A percentile compares a stretch with the other conserved stretches of the same genome.
phyloP scores from a whole-genome alignment of 2,888 invertebrate genomes.

The Crioceris asparagi region DNA sequence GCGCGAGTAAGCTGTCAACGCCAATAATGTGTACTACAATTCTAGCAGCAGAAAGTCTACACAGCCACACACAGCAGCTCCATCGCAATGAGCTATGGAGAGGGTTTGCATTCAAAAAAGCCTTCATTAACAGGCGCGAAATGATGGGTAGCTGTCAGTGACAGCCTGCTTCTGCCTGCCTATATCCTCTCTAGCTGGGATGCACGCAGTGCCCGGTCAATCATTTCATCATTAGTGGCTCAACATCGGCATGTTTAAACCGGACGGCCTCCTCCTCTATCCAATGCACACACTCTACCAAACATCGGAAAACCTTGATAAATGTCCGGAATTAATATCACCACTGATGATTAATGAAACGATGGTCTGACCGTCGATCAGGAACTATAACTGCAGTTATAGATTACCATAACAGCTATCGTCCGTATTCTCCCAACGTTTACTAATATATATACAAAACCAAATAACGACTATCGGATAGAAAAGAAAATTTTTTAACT shows the following conservation, averaged over 20 bases:
- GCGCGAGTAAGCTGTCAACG: slow-evolving; percentile 37
- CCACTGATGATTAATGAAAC: slow-evolving; percentile 34
- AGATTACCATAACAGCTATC: slow-evolving; percentile 17
- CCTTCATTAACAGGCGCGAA: no score
- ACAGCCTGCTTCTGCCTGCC: no score
- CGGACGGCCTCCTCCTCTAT: no score
- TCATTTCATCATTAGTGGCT: slow-evolving; percentile 32
- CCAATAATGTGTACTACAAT: slow-evolving; percentile 38
- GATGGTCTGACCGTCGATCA: slow-evolving; percentile 28
- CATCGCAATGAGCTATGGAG: no score
- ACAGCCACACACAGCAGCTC: no score
- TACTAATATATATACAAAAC: not conserved
- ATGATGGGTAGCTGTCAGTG: no score
- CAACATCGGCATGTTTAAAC: slow-evolving; percentile 21
- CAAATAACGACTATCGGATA: not conserved
- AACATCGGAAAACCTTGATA: slow-evolving; percentile 32
- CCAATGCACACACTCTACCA: slow-evolving; percentile 11
- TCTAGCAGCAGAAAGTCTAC: no score
- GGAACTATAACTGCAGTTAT: slow-evolving; percentile 27
- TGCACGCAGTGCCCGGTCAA: slow-evolving; percentile 30
- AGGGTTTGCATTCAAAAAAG: no score
- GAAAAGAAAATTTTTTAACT: not conserved
- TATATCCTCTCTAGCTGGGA: slow-evolving; percentile 35
- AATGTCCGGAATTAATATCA: slow-evolving; percentile 35
- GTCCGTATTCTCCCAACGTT: not conserved